Evolutionary conservation across 2,797 vertebrate species (phyloP).

Genomic region (Pseudomugil gertrudae): DNA sequence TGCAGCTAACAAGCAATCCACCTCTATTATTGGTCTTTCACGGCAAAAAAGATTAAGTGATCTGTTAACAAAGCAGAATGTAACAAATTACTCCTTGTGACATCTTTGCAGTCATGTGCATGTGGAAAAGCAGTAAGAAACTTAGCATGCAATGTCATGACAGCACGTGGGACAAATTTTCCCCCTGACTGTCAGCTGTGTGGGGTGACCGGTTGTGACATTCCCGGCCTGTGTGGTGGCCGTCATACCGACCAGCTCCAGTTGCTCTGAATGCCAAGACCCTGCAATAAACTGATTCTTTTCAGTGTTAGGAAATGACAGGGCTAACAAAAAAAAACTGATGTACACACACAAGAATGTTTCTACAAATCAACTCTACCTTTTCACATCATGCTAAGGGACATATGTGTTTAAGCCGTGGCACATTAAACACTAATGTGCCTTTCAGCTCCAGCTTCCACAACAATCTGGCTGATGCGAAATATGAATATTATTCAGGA

Average conservation of each 20-base stretch:
- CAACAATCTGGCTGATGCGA: conserved; percentile 44
- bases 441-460: conserved; percentile 36
- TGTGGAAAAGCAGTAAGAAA: conserved; percentile 30
- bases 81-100: conserved; percentile 45
- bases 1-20: conserved; percentile 49
- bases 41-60: conserved; percentile 51
- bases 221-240: conserved; percentile 65
- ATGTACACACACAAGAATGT: not conserved
- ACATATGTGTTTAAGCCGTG: conserved; percentile 39
- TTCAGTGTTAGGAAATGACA: conserved; percentile 61
- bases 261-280: conserved; percentile 71
- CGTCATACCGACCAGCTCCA: conserved; percentile 64
- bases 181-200: conserved; percentile 77
- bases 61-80: conserved; percentile 62
- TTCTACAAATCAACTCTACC: conserved; percentile 11
- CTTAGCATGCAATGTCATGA: conserved; percentile 34
- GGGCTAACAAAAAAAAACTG: conserved; percentile 28
- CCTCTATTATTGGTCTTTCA: conserved; percentile 46
- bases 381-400: conserved; percentile 7
- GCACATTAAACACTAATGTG: conserved; percentile 38
- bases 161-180: conserved; percentile 41
- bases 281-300: conserved; percentile 63
- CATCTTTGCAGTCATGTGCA: conserved; percentile 29
- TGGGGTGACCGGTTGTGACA: conserved; percentile 76
- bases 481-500: conserved; percentile 51